phyloP scores from a whole-genome alignment of 2,113 vertebrate species.

The Lophius piscatorius region DNA sequence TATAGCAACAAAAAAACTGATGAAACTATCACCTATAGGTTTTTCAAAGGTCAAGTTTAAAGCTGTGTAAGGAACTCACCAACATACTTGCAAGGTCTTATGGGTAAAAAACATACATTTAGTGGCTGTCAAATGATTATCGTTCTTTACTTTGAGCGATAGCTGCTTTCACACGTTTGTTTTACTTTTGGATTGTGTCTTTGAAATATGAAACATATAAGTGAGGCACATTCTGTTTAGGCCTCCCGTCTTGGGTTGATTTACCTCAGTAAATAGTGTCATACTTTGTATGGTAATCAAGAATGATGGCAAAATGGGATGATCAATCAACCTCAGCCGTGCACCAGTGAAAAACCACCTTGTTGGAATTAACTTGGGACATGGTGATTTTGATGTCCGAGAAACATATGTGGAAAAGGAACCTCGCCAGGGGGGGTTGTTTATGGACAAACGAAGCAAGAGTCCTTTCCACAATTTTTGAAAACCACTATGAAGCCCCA shows the following conservation, averaged over 20 bases:
- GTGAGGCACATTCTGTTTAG: constrained; percentile 5
- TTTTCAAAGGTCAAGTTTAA: no score
- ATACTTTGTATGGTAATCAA: constrained; percentile 21
- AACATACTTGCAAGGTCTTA: no score
- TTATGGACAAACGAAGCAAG: constrained; percentile 43
- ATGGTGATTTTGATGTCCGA: constrained; percentile 38
- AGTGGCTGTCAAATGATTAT: not conserved
- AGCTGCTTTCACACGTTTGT: not conserved
- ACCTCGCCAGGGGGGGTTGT: constrained; percentile 3
- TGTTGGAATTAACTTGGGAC: constrained; percentile 52
- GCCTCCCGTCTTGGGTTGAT: constrained; percentile 15
- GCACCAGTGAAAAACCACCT: constrained; percentile 49
- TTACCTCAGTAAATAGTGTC: constrained; percentile 32
- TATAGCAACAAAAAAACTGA: no score
- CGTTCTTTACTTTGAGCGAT: no score
- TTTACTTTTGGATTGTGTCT: not conserved
- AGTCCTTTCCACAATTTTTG: constrained; percentile 22
- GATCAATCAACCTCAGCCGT: constrained; percentile 35
- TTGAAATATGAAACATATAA: constrained; percentile 15
- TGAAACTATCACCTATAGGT: no score
- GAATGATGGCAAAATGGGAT: constrained; percentile 15
- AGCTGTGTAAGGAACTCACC: no score
- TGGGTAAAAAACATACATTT: no score
- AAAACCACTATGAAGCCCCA: constrained; percentile 5
- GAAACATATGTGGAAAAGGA: constrained; percentile 38